Percentiles rank a stretch among this genome's conserved stretches.
Conservation (phyloP, 2,113 vertebrate species). For the Zosterops lateralis region DNA sequence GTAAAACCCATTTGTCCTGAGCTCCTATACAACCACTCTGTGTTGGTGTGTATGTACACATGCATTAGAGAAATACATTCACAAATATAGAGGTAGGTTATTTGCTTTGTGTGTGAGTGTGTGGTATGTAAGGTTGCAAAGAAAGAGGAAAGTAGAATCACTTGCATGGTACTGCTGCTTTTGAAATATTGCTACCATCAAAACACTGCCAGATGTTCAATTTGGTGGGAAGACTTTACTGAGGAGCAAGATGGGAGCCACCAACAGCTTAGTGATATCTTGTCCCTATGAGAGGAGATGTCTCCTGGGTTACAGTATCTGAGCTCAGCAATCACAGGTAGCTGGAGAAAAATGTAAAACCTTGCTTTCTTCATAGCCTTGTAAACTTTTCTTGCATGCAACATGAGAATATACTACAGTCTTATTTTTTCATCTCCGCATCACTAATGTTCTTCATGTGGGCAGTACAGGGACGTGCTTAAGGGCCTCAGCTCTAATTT, state of each 20-base stretch:
- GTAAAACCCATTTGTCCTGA: neutral
- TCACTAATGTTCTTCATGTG: neutral
- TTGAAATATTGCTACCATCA: neutral
- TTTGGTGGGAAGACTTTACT: neutral
- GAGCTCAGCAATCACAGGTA: neutral
- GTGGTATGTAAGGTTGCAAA: neutral
- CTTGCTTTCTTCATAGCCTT: neutral
- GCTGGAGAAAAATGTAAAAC: neutral
- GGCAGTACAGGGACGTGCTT: neutral
- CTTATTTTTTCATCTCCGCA: accelerated
- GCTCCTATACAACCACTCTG: neutral
- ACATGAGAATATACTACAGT: neutral
- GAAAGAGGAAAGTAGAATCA: neutral
- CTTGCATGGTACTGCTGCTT: neutral
- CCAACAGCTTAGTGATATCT: neutral
- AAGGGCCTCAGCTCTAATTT: neutral
- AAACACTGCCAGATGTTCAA: neutral
- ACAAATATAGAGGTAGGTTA: neutral
- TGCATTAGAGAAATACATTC: neutral
- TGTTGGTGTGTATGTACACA: neutral
- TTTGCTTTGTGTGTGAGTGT: neutral
- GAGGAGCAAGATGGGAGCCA: neutral
- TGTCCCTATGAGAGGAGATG: neutral
- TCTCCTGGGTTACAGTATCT: neutral
- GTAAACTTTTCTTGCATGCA: neutral